These are phyloP conservation scores for Anagyrus pseudococci DNA, from an alignment of 2,888 invertebrate species.

Conservation along the genomic window DNA sequence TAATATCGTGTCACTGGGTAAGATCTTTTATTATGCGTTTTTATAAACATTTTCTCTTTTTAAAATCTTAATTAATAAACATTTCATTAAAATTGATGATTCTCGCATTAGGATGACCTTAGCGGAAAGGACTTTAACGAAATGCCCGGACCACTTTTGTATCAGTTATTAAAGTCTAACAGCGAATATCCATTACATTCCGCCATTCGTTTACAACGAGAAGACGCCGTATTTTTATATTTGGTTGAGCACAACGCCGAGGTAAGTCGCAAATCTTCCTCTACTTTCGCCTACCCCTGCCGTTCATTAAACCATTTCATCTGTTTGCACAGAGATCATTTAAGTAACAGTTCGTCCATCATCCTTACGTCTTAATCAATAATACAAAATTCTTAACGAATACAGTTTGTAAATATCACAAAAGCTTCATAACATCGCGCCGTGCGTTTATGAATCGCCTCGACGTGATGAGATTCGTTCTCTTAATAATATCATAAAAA, in stretches of 20 bases:
- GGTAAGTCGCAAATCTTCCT: conserved; percentile 68
- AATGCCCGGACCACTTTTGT: conserved; percentile 90
- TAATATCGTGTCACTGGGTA: conserved; percentile 94
- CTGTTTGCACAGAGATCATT: conserved; percentile 17
- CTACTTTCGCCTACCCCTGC: background rate
- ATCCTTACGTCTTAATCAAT: conserved; percentile 1
- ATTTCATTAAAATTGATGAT: conserved; percentile 2
- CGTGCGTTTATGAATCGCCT: conserved; percentile 1
- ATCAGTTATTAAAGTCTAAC: conserved; percentile 90
- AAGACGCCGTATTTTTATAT: conserved; percentile 94
- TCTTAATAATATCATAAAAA: too few relatives aligned
- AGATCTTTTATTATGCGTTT: conserved; percentile 30
- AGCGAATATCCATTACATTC: conserved; percentile 88
- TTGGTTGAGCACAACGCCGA: conserved; percentile 88
- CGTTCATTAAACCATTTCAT: too few relatives aligned
- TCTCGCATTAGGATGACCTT: conserved; percentile 69
- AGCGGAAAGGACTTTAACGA: conserved; percentile 85
- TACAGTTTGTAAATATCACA: conserved; percentile 31
- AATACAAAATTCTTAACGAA: background rate
- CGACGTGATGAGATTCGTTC: too few relatives aligned
- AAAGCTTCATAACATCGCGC: conserved; percentile 8
- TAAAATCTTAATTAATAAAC: background rate
- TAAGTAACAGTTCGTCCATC: conserved; percentile 33
- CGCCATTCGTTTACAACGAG: conserved; percentile 84
- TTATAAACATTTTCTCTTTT: background rate